A percentile compares a stretch with the other conserved stretches of the same genome.
phyloP scores from a whole-genome alignment of 2,888 invertebrate genomes.

The Caradrina clavipalpis region DNA sequence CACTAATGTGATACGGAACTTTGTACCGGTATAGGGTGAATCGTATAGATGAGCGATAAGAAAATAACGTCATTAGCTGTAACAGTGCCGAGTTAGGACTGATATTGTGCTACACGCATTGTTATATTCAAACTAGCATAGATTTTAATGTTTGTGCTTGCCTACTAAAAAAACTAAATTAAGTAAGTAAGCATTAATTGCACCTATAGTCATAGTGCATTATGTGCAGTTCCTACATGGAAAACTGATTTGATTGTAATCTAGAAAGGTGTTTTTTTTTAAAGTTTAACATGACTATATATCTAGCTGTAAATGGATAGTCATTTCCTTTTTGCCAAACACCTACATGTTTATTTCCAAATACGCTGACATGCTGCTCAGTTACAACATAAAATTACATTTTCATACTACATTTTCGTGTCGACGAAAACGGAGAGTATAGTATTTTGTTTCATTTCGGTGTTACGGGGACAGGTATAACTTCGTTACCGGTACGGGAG shows the following conservation, averaged over 20 bases:
- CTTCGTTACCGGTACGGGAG: constrained; percentile 12
- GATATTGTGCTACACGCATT: constrained; percentile 14
- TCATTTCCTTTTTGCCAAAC: background rate
- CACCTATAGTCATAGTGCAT: too few relatives aligned
- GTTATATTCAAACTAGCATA: background rate
- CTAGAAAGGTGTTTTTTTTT: background rate
- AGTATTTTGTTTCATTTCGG: background rate
- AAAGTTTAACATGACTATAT: background rate
- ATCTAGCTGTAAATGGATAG: background rate
- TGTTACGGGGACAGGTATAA: constrained; percentile 29
- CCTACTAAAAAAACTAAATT: too few relatives aligned
- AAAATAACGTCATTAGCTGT: constrained; percentile 81
- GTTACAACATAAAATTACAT: constrained; percentile 25
- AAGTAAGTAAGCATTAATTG: too few relatives aligned
- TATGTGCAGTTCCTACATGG: too few relatives aligned
- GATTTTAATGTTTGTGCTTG: background rate
- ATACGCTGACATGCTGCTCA: background rate
- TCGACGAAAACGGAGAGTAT: constrained; percentile 8
- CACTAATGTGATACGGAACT: constrained; percentile 80
- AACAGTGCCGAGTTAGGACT: constrained; percentile 46
- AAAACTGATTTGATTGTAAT: too few relatives aligned
- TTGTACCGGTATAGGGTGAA: constrained; percentile 69
- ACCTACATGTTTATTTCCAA: background rate
- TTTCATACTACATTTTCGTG: constrained; percentile 7
- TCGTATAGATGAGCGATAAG: constrained; percentile 81